phyloP scores from a whole-genome alignment of 35 echinoderm and acorn worm genomes.

The Acanthaster planci region DNA sequence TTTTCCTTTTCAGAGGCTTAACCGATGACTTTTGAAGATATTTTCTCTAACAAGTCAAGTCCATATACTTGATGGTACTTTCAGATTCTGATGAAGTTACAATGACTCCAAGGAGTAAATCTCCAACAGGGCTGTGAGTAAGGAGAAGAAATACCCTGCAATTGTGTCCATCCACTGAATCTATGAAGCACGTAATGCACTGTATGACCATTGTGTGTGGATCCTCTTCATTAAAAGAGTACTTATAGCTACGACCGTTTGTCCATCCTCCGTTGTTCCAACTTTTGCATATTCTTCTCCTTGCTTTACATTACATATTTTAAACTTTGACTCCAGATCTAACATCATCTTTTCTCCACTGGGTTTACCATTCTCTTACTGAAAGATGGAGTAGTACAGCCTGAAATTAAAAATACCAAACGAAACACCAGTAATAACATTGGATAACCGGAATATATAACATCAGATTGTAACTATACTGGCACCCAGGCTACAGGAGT shows the following conservation, averaged over 20 bases:
- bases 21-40: too few relatives aligned
- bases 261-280: slow-evolving; percentile 10
- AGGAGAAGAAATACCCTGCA: slow-evolving; percentile 62
- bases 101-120: slow-evolving; percentile 61
- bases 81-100: slow-evolving; percentile 51
- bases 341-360: neutral
- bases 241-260: slow-evolving; percentile 27
- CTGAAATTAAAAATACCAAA: too few relatives aligned
- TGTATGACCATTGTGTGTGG: slow-evolving; percentile 18
- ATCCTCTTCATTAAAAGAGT: slow-evolving; percentile 36
- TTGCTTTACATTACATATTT: neutral
- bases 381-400: too few relatives aligned
- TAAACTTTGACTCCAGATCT: neutral
- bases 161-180: slow-evolving; percentile 56
- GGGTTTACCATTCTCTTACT: neutral
- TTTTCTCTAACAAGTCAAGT: slow-evolving; percentile 21
- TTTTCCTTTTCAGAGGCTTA: too few relatives aligned
- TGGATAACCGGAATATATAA: too few relatives aligned
- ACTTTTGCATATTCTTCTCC: neutral
- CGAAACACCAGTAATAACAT: too few relatives aligned
- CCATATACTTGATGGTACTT: neutral
- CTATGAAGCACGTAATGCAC: slow-evolving; percentile 49
- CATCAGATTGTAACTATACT: too few relatives aligned
- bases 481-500: too few relatives aligned
- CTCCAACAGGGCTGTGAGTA: slow-evolving; percentile 67